Percentiles rank a stretch among this genome's conserved stretches.
Evolutionary conservation across 2,113 vertebrate genomes (phyloP).

Genomic region (Calidris pugnax): DNA sequence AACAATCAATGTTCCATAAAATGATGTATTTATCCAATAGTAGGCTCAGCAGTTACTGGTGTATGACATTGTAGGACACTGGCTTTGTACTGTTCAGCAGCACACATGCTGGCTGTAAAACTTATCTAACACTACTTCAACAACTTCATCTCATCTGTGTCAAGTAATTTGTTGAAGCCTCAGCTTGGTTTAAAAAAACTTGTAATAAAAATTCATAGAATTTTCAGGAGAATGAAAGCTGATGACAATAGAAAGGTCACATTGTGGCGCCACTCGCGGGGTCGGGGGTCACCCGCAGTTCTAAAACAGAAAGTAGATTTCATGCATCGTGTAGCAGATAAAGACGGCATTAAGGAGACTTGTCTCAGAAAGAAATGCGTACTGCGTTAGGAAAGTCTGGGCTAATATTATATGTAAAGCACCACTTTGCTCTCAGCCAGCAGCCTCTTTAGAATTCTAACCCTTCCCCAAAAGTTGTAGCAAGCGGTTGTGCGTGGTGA

Average conservation of each 20-base stretch:
- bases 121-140: constrained; percentile 87
- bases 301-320: constrained; percentile 92
- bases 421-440: constrained; percentile 29
- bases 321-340: constrained; percentile 98
- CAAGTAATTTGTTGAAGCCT: constrained; percentile 89
- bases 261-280: constrained; percentile 87
- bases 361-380: constrained; percentile 60
- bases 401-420: constrained; percentile 59
- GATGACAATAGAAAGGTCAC: constrained; percentile 95
- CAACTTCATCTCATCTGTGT: constrained; percentile 90
- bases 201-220: constrained; percentile 99
- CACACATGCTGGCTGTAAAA: constrained; percentile 81
- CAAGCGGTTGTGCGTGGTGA: neutral
- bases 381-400: constrained; percentile 36
- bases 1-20: constrained; percentile 93
- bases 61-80: constrained; percentile 84
- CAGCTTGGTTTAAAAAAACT: constrained; percentile 81
- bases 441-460: constrained; percentile 22
- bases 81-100: constrained; percentile 76
- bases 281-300: constrained; percentile 88
- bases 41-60: constrained; percentile 82
- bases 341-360: constrained; percentile 85
- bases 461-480: constrained; percentile 14
- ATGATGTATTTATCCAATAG: constrained; percentile 92
- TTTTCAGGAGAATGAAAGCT: constrained; percentile 91